Base-by-base conservation (phyloP, 2,113 vertebrate species). In the Picathartes gymnocephalus region DNA sequence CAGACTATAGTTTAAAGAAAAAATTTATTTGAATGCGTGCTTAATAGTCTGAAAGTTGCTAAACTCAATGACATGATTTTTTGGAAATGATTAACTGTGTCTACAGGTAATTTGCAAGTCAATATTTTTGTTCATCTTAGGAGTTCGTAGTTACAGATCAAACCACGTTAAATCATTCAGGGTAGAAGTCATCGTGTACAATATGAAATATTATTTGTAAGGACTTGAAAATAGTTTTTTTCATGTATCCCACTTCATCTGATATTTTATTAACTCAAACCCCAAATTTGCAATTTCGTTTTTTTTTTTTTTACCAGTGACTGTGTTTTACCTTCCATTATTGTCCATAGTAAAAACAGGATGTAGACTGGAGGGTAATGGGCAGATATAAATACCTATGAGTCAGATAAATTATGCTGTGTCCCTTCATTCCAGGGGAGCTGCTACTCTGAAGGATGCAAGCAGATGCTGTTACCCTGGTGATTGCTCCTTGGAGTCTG, bases 381-480 rank as follows among this genome's bases (percentile, higher is more conserved):
- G 90, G 33, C 66, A 93, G 88, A 81, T 90, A 90, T 66, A 96
- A 97, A 96, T 94, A 76, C 74, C 65, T 88, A 12, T 72, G 91
- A 91, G 78, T 94, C 83, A 90, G 84, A 91, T 81, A 81, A 92
- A 91, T 95, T 92, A 81, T 91, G 57, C 86, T 84, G 30, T 50
- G 62, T 79, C 48, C 45, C 65, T 92, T 92, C 79, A 90, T 78
- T 88, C 21, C 81, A 37, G 82, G 86, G 68, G 30, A 66, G 30
- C 42, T 45, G 84, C 86, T 76, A 7, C 53, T 25, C n/a, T 25
- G 33, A 25, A 70, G 76, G 93, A 84, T 58, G 79, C 7, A 35
- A 87, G 58, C 42, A 60, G 90, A 61, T 72, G 81, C 88, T 83
- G 88, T 95, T 96, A 86, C 87, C 95, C 81, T 93, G 88, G 92